Evolutionary conservation across 2,113 vertebrate genomes (phyloP), one percentile per base, ranked within the genome.

Genomic region (Sclerurus mexicanus): DNA sequence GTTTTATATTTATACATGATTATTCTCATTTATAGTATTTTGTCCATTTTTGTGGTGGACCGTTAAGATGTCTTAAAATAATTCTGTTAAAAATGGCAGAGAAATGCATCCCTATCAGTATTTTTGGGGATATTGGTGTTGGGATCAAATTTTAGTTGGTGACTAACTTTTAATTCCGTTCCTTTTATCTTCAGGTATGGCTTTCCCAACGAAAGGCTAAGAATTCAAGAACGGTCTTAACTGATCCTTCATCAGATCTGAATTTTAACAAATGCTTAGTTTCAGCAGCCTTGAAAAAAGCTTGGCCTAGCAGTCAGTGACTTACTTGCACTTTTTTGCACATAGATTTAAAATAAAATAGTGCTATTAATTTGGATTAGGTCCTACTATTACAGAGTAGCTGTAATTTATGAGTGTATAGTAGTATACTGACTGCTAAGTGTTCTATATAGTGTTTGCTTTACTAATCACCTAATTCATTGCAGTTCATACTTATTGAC

Each of bases 131-230:
- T 97, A 94, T 94, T 97, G 95, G 46, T 97, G 58, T 92, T 94
- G 96, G 90, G 90, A 94, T 97, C 96, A 97, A 94, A 90, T 94
- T 97, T 95, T 97, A 98, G 98, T 97, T 98, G 97, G 97, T 98
- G 97, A 98, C 98, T 99, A 99, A 99, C 98, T 97, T 98, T 98
- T 87, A 99, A 98, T 99, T 98, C 98, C 99, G 98, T 99, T 98
- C 98, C 98, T 99, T 99, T 99, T 98, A 98, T 98, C 99, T 98
- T 98, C 98, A 99, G 99, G 99, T 99, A 99, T 99, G 99, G 99
- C 99, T 99, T 99, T 99, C 98, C 99, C 99, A 98, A 99, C 99
- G 99, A 99, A 99, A 99, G 99, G 99, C 99, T 99, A 99, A 98
- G 98, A 98, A 98, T 98, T 98, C 98, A 98, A 98, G 98, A 98